These are phyloP conservation scores for Shinisaurus crocodilurus DNA, from an alignment of 2,113 vertebrate genomes.

Conservation along the genomic window DNA sequence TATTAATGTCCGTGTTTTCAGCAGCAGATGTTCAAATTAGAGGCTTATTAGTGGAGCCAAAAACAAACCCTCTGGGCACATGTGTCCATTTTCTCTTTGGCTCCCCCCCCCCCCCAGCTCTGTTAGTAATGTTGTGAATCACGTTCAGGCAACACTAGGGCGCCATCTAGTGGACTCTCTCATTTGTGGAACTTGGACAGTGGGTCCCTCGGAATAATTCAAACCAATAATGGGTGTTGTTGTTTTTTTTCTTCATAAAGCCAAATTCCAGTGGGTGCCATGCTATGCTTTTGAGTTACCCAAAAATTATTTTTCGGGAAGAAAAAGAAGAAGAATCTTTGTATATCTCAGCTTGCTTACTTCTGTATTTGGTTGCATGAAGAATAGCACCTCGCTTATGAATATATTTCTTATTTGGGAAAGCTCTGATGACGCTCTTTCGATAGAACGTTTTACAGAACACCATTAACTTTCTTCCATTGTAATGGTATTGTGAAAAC, in stretches of 20 bases:
- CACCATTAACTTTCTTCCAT: not conserved
- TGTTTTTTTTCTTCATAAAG: not conserved
- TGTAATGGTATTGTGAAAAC: not conserved
- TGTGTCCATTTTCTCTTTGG: accelerated
- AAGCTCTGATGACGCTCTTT: not conserved
- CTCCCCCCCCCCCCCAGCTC: no score
- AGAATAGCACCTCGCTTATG: no score
- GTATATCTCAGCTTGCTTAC: not conserved
- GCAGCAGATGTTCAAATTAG: not conserved
- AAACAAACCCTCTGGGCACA: not conserved
- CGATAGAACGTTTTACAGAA: accelerated
- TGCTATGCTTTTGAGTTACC: not conserved
- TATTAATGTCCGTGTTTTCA: not conserved
- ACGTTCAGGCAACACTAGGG: constrained; percentile 24
- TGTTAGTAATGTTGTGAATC: not conserved
- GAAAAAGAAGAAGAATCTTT: not conserved
- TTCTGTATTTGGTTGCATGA: not conserved
- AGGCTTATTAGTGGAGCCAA: not conserved
- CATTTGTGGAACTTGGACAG: accelerated
- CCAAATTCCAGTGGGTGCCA: no score
- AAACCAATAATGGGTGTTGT: no score
- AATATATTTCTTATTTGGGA: not conserved
- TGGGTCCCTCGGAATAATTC: not conserved
- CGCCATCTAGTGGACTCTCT: constrained; percentile 77
- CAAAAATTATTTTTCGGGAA: not conserved